phyloP scores from a whole-genome alignment of 2,113 vertebrate genomes.

The Poecile atricapillus region DNA sequence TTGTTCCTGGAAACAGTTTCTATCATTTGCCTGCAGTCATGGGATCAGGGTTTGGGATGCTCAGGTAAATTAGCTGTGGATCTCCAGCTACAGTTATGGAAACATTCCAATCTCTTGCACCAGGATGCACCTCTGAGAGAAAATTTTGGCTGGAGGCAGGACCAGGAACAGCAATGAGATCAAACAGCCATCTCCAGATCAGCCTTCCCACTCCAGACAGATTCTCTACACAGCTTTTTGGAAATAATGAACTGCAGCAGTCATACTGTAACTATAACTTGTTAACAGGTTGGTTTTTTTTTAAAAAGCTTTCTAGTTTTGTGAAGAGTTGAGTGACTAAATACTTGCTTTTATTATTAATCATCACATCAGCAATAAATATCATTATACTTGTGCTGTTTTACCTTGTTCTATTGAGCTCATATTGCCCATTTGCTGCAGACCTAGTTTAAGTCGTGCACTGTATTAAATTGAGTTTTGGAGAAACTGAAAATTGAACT shows the following conservation, averaged over 20 bases:
- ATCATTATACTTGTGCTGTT: neutral
- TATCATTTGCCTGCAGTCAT: fast-evolving
- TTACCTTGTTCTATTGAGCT: neutral
- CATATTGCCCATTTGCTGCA: neutral
- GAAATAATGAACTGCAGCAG: neutral
- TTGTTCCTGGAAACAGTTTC: neutral
- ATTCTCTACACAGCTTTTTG: neutral
- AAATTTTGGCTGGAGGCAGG: neutral
- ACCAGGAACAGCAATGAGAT: neutral
- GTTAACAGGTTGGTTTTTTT: neutral
- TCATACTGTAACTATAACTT: neutral
- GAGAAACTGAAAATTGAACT: neutral
- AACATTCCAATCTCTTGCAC: neutral
- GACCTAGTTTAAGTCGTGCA: neutral
- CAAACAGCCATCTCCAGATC: neutral
- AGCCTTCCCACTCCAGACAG: neutral
- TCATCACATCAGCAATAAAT: neutral
- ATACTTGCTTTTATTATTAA: neutral
- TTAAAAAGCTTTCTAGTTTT: neutral
- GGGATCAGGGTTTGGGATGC: neutral
- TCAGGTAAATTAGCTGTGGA: neutral
- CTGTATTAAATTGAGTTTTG: neutral
- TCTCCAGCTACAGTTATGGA: neutral
- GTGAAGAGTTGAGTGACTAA: neutral
- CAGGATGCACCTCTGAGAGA: neutral